A percentile compares a stretch with the other conserved stretches of the same genome.
Evolutionary conservation across 2,797 vertebrate species (phyloP).

Genomic region (Chaenodraco wilsoni): DNA sequence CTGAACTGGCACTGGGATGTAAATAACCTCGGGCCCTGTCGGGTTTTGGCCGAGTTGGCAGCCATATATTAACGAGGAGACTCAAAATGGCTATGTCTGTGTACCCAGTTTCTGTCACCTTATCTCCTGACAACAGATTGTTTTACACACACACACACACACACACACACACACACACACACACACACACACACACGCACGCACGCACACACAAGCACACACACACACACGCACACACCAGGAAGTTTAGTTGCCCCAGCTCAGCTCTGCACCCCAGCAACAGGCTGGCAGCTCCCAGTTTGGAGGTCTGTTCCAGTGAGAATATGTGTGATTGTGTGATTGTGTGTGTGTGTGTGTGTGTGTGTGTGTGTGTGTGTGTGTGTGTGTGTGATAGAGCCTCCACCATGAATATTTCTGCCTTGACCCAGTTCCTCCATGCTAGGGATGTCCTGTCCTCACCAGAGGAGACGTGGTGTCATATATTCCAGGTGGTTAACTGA

Average conservation of each 20-base stretch:
- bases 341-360: constrained; percentile 13
- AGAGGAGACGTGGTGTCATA: constrained; percentile 75
- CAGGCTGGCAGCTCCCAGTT: constrained; percentile 57
- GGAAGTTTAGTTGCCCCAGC: constrained; percentile 37
- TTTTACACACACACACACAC: constrained; percentile 27
- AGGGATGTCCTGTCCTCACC: constrained; percentile 78
- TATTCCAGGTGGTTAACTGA: constrained; percentile 80
- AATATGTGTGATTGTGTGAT: constrained; percentile 9
- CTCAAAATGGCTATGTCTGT: constrained; percentile 43
- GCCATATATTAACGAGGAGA: constrained; percentile 47
- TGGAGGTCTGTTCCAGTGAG: constrained; percentile 51
- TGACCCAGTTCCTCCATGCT: constrained; percentile 76
- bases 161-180: constrained; percentile 24
- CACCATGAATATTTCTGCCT: constrained; percentile 78
- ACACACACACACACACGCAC: constrained; percentile 15
- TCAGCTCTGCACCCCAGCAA: constrained; percentile 48
- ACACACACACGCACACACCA: constrained; percentile 14
- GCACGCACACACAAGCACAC: constrained; percentile 11
- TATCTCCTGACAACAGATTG: constrained; percentile 71
- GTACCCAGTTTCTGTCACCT: constrained; percentile 66
- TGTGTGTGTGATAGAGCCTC: constrained; percentile 33
- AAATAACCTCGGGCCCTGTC: constrained; percentile 41
- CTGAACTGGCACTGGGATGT: constrained; percentile 28
- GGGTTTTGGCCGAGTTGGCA: constrained; percentile 25
- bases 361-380: constrained; percentile 1